Conservation (phyloP, 2,888 invertebrate genomes). For the Apodemia mormo region DNA sequence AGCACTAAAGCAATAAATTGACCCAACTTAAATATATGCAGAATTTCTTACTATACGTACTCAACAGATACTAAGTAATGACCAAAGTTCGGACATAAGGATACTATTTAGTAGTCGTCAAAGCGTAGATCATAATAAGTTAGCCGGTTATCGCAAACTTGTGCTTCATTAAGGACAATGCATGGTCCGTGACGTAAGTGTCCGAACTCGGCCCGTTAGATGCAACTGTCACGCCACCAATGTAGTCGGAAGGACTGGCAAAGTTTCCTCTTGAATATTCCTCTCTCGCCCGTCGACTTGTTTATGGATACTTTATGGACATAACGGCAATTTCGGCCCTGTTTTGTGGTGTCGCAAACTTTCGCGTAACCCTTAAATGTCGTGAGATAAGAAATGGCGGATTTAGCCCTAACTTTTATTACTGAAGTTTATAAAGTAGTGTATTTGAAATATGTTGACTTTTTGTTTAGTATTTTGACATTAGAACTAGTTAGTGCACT, state of each 20-base stretch:
- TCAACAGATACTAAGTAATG: conserved; percentile 21
- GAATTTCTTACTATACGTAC: background rate
- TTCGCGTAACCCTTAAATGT: conserved; percentile 41
- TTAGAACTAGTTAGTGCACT: no score
- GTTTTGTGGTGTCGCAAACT: conserved; percentile 67
- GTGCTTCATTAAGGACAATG: conserved; percentile 77
- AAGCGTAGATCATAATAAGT: conserved; percentile 71
- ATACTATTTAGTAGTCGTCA: conserved; percentile 71
- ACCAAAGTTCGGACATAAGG: conserved; percentile 26
- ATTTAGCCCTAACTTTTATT: conserved; percentile 12
- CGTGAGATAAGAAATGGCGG: conserved; percentile 21
- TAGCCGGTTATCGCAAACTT: conserved; percentile 63
- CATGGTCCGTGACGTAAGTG: conserved; percentile 64
- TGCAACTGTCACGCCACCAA: conserved; percentile 70
- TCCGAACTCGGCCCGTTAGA: conserved; percentile 68
- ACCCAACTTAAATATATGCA: background rate
- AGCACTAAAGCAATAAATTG: background rate
- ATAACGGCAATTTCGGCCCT: conserved; percentile 53
- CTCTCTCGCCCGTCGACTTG: conserved; percentile 46
- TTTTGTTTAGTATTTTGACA: background rate
- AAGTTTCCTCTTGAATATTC: conserved; percentile 80
- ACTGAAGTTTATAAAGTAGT: conserved; percentile 9
- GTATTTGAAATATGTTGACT: conserved; percentile 3
- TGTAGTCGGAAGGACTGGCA: conserved; percentile 48
- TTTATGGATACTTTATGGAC: conserved; percentile 63